These are phyloP conservation scores for Eristalinus aeneus DNA, from an alignment of 2,888 invertebrate species.

Conservation along the genomic window DNA sequence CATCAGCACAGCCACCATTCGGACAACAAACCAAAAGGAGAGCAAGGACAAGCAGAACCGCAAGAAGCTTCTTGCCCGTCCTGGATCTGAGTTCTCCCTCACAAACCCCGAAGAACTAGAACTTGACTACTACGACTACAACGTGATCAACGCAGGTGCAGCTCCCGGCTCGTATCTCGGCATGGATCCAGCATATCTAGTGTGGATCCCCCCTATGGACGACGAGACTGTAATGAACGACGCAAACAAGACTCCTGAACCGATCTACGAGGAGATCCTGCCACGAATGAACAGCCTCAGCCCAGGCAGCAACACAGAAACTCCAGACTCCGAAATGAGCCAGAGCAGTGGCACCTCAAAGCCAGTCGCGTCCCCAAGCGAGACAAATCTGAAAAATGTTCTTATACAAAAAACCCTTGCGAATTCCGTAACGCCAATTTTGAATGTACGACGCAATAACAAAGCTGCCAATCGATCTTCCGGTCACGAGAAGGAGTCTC, in stretches of 20 bases:
- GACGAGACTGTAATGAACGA: slow-evolving; percentile 86
- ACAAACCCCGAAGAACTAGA: slow-evolving; percentile 89
- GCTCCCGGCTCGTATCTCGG: slow-evolving; percentile 93
- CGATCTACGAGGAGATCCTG: slow-evolving; percentile 81
- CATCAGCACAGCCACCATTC: slow-evolving; percentile 85
- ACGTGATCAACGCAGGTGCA: slow-evolving; percentile 91
- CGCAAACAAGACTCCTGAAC: slow-evolving; percentile 82
- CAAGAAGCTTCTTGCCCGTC: slow-evolving; percentile 84
- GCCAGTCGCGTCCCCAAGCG: slow-evolving; percentile 77
- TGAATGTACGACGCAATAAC: slow-evolving; percentile 24
- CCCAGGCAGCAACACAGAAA: slow-evolving; percentile 86
- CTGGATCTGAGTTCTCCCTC: slow-evolving; percentile 90
- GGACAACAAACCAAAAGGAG: slow-evolving; percentile 87
- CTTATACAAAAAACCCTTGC: slow-evolving; percentile 73
- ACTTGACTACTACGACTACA: slow-evolving; percentile 93
- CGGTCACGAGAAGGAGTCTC: slow-evolving; percentile 7
- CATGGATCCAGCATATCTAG: slow-evolving; percentile 93
- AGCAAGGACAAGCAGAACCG: slow-evolving; percentile 90
- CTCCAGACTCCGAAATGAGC: slow-evolving; percentile 82
- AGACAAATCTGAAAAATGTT: slow-evolving; percentile 73
- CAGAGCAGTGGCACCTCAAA: slow-evolving; percentile 76
- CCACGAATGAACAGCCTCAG: slow-evolving; percentile 79
- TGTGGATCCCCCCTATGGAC: slow-evolving; percentile 92
- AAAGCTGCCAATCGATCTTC: not conserved
- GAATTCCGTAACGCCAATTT: slow-evolving; percentile 68